These are phyloP conservation scores for Xyrichtys novacula DNA, from an alignment of 2,797 vertebrate species.

Conservation along the genomic window DNA sequence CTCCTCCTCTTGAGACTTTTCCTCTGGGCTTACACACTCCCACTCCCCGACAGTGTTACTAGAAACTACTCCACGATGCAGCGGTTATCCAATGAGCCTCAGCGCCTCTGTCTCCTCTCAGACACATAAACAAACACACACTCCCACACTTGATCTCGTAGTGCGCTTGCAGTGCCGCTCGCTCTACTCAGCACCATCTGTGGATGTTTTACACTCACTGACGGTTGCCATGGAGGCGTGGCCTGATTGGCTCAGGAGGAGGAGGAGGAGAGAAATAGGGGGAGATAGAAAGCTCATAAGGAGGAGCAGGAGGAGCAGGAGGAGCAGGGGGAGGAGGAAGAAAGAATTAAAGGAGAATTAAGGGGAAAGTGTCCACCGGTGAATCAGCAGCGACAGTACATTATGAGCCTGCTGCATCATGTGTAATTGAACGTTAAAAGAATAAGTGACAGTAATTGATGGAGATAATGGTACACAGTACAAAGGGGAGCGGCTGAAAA, in stretches of 20 bases:
- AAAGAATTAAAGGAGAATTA: conserved; percentile 70
- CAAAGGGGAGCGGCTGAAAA: conserved; percentile 4
- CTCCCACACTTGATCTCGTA: conserved; percentile 77
- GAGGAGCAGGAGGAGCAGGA: conserved; percentile 44
- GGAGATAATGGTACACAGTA: conserved; percentile 29
- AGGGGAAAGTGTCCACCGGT: conserved; percentile 77
- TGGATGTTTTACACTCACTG: conserved; percentile 87
- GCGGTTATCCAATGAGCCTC: conserved; percentile 54
- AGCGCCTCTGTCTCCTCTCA: conserved; percentile 44
- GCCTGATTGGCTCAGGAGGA: conserved; percentile 78
- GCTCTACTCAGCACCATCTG: conserved; percentile 85
- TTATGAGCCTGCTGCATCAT: conserved; percentile 66
- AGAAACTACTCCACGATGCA: conserved; percentile 51
- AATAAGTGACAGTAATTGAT: conserved; percentile 61
- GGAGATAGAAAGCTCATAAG: conserved; percentile 50
- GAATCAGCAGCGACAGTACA: conserved; percentile 84
- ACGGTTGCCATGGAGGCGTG: conserved; percentile 88
- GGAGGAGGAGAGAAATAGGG: conserved; percentile 59
- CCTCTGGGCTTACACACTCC: conserved; percentile 40
- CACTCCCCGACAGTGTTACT: conserved; percentile 47
- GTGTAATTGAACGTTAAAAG: conserved; percentile 61
- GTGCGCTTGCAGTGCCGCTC: conserved; percentile 71
- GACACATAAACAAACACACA: conserved; percentile 70
- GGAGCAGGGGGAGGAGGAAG: conserved; percentile 52
- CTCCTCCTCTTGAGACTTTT: conserved; percentile 60